Conservation (phyloP, 2,797 vertebrate species). For the Phrynocephalus vlangalii region DNA sequence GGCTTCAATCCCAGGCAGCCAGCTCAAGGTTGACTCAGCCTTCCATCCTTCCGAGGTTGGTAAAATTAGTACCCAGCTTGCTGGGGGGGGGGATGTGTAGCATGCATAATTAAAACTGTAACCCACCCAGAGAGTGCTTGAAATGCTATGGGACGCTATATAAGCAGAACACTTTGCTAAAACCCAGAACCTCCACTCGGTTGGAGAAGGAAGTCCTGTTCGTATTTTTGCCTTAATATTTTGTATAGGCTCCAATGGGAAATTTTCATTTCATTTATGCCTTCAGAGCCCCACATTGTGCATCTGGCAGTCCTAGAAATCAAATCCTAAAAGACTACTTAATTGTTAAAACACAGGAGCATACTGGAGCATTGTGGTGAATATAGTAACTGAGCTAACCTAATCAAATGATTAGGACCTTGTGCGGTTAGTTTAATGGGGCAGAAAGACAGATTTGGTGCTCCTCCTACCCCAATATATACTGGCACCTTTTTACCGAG, state of each 20-base stretch:
- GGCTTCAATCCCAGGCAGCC: no score
- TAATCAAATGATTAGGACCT: not conserved
- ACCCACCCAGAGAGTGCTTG: no score
- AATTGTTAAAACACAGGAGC: not conserved
- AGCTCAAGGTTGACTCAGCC: no score
- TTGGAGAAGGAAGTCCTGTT: no score
- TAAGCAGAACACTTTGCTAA: no score
- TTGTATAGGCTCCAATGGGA: not conserved
- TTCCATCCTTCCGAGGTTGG: no score
- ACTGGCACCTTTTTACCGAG: conserved; percentile 32
- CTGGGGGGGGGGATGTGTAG: no score
- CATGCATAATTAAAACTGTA: no score
- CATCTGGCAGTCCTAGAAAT: not conserved
- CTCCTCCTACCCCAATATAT: not conserved
- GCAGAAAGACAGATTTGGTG: conserved; percentile 10
- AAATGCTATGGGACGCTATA: no score
- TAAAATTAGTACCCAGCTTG: no score
- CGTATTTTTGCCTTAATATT: not conserved
- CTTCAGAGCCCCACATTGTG: not conserved
- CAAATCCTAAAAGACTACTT: not conserved
- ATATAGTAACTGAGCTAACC: not conserved
- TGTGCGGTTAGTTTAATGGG: not conserved
- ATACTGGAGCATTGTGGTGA: not conserved
- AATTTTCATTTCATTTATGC: not conserved
- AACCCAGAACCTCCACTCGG: no score